Evolutionary conservation across 2,113 vertebrate genomes (phyloP).

Genomic region (Amazona vittata): DNA sequence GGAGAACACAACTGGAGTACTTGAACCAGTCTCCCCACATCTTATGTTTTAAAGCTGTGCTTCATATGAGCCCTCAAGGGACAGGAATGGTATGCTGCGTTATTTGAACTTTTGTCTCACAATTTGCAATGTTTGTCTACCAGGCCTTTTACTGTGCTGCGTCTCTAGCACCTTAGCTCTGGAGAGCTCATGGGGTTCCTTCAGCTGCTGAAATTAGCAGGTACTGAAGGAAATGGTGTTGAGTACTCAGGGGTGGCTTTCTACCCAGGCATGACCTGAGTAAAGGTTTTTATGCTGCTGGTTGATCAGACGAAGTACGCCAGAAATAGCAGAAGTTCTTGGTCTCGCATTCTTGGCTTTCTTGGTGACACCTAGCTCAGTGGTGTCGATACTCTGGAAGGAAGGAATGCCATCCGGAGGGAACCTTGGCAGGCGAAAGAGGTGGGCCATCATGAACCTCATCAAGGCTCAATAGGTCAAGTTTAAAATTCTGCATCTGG

Average conservation of each 20-base stretch:
- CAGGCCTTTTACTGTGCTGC: neutral
- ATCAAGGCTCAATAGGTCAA: neutral
- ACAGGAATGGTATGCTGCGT: neutral
- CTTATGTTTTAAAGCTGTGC: neutral
- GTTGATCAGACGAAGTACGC: neutral
- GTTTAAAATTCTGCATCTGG: neutral
- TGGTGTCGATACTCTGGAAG: neutral
- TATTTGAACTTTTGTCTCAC: neutral
- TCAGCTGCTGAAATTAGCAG: neutral
- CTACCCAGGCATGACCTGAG: neutral
- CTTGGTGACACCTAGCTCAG: neutral
- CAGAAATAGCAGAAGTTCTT: neutral
- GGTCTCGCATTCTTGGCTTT: neutral
- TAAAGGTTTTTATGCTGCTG: neutral
- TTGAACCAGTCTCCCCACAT: neutral
- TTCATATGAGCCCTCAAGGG: neutral
- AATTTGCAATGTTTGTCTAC: neutral
- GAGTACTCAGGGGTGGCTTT: neutral
- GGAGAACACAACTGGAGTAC: neutral
- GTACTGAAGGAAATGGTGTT: neutral
- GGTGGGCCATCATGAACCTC: fast-evolving
- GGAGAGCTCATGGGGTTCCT: neutral
- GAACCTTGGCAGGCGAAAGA: neutral
- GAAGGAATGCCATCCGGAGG: neutral
- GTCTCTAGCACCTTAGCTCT: neutral